Conservation (phyloP, 1,140 invertebrate genomes). For the Penaeus vannamei region DNA sequence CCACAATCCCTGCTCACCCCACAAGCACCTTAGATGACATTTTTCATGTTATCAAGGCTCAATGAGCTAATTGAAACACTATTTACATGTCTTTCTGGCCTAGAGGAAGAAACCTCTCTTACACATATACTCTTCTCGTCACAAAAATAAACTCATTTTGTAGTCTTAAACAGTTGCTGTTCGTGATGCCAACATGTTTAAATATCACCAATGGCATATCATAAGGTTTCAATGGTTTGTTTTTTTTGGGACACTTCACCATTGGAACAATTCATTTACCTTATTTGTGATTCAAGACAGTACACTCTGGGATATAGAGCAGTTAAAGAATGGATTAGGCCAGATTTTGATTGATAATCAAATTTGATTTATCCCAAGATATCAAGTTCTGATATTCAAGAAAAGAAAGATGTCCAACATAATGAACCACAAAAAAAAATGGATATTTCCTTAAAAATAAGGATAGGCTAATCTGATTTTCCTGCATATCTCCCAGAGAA, state of each 20-base stretch:
- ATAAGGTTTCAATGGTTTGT: constrained; percentile 37
- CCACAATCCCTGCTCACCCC: constrained; percentile 35
- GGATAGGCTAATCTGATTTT: background rate
- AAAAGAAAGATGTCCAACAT: background rate
- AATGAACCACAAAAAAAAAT: no score
- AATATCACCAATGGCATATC: constrained; percentile 59
- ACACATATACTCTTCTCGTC: constrained; percentile 42
- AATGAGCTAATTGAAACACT: constrained; percentile 40
- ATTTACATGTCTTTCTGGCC: constrained; percentile 54
- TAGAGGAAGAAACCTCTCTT: constrained; percentile 41
- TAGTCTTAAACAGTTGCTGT: constrained; percentile 45
- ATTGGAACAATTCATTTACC: constrained; percentile 48
- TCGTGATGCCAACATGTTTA: constrained; percentile 49
- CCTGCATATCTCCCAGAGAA: constrained; percentile 50
- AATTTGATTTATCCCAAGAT: background rate
- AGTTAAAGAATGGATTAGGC: background rate
- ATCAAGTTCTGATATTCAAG: background rate
- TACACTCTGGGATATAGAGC: constrained; percentile 45
- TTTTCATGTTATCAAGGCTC: constrained; percentile 45
- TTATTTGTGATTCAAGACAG: constrained; percentile 61
- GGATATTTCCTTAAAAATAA: no score
- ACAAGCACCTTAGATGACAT: constrained; percentile 40
- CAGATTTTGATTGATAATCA: no score
- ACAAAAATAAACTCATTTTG: constrained; percentile 57
- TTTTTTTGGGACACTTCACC: constrained; percentile 41